Base-by-base conservation (phyloP, 2,797 vertebrate species). In the Podarcis lilfordi region DNA sequence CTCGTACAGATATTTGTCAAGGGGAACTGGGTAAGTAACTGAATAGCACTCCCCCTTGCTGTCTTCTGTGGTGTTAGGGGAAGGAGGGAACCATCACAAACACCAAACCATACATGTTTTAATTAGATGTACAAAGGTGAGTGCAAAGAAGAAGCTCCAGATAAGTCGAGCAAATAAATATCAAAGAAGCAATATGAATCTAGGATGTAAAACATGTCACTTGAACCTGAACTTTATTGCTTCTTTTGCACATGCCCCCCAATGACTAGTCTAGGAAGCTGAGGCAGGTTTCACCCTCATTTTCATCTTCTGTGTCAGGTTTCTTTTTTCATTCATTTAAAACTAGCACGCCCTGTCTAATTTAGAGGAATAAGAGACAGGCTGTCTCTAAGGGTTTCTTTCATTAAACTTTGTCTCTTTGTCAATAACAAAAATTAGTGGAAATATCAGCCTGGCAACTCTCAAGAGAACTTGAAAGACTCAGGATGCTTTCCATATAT, bases 1-100 rank as follows among this genome's bases (percentile, higher is more conserved):
- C 98, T 4, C 96, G 98, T 87, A 98, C 98, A 15, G 98, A 99
- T 93, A 97, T 99, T 95, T 97, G 98, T 90, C 98, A 99, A 95
- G 98, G 98, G 79, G 96, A 95, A 0, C 96, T 99, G 32, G 98
- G 98, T 99, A 95, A 85, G 98, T 96, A 92, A 35, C 75, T 15
- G 43, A 86, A 89, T 81, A 0, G 29, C 19, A 72, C 29, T 10
- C 15, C n/a, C 37, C 1, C 9, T 81, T 4, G 66, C 3, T 1
- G 4, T 61, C 15, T 37, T 27, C 27, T 17, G 21, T 17, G 29
- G 23, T 5, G 50, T 15, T 3, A 4, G 15, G 61, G 8, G 59
- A 37, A 5, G 78, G 27, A n/a, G n/a, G n/a, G n/a, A 71, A 40
- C 17, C 8, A 32, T 19, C 37, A 19, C 7, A 43, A 37, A 23